Evolutionary conservation across 2,797 vertebrate species (phyloP).

Genomic region (Chanos chanos): DNA sequence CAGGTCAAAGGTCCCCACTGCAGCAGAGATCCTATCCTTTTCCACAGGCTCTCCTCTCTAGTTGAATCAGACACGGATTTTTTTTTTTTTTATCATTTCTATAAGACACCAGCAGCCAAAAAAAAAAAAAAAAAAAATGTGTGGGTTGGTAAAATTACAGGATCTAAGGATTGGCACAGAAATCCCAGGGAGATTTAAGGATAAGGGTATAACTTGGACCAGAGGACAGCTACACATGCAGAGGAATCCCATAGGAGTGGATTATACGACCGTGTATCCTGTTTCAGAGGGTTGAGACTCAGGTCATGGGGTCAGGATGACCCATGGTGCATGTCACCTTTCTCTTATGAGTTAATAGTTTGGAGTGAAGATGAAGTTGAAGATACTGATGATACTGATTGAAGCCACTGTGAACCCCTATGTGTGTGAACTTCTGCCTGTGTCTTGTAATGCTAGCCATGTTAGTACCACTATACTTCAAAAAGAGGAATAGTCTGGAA

Average conservation of each 20-base stretch:
- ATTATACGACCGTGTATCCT: slow-evolving; percentile 7
- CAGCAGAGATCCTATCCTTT: not conserved
- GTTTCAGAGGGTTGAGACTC: not conserved
- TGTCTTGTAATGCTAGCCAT: too few relatives aligned
- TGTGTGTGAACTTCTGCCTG: too few relatives aligned
- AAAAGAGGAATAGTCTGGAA: too few relatives aligned
- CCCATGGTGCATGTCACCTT: slow-evolving; percentile 8
- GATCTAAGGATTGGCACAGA: slow-evolving; percentile 34
- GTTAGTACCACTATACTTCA: too few relatives aligned
- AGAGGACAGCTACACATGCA: slow-evolving; percentile 3
- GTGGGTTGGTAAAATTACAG: slow-evolving; percentile 25
- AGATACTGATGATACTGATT: too few relatives aligned
- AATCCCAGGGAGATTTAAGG: slow-evolving; percentile 36
- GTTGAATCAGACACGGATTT: slow-evolving; percentile 1
- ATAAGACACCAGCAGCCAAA: not conserved
- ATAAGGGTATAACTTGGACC: slow-evolving; percentile 38
- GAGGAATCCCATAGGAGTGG: slow-evolving; percentile 31
- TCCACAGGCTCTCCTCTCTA: not conserved
- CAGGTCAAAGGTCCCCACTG: too few relatives aligned
- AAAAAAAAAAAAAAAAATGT: slow-evolving; percentile 9
- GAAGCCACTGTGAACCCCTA: slow-evolving; percentile 3
- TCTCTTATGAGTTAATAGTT: slow-evolving; percentile 29
- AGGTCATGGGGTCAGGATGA: slow-evolving; percentile 17
- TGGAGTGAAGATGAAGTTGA: slow-evolving; percentile 8
- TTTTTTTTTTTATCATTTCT: not conserved